Evolutionary conservation across 2,888 invertebrate genomes (phyloP), one percentile per base, ranked within the genome.

Genomic region (Melieria omissa): DNA sequence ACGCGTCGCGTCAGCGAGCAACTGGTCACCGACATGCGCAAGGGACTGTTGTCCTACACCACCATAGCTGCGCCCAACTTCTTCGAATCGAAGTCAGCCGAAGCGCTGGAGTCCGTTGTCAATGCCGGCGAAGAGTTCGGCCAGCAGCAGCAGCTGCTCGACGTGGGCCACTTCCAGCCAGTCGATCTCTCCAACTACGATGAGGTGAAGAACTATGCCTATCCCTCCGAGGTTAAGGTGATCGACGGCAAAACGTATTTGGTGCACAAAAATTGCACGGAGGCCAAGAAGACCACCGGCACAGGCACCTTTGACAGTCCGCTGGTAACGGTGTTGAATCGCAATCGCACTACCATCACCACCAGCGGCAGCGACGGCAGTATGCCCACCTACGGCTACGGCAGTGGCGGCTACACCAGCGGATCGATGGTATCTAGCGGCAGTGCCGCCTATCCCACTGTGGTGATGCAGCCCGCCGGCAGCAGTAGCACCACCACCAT

Each of bases 201-300:
- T 75, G 81, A 84, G 68, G 83, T 85, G 4, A 81, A 80, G 55
- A 86, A 85, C 73, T 80, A 80, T 65, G 83, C 82, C 5, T 85
- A 81, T 68, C 86, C 86, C 4, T 79, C 84, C 3, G 85, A 86
- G 69, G 82, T 86, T 0, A 85, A 85, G 70, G 82, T 85, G 4
- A 79, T 86, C 58, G 80, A 84, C 72, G 86, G 86, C 45, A 84
- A 85, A 67, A 84, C 85, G 0, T 83, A 82, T 72, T 78, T 85
- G n/a, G 85, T 85, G 9, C 84, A 84, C 67, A 83, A 85, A 64
- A 86, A 86, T 72, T 84, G 80, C 54, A 85, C 86, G 0, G 85
- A 85, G 44, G 82, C 83, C 0, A 78, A 77, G 6, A 77, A 76
- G 16, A 76, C 73, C 9, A 74, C 65, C 16, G 80, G 80, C 45